These are phyloP conservation scores for Hedya salicella DNA, from an alignment of 2,888 invertebrate species.

Conservation along the genomic window DNA sequence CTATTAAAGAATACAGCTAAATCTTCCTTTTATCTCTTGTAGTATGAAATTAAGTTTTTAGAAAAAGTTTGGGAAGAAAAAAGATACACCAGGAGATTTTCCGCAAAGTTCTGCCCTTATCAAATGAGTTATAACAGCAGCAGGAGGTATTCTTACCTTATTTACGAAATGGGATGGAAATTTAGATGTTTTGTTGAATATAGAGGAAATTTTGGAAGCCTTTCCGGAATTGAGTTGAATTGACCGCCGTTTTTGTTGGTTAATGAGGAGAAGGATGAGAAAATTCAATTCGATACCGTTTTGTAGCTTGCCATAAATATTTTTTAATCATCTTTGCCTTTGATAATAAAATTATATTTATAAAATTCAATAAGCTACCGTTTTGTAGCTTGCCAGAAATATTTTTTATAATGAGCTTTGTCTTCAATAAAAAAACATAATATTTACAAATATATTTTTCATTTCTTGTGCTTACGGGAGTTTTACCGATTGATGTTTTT, in stretches of 20 bases:
- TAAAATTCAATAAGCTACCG: too few relatives aligned
- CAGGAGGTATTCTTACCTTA: constrained; percentile 15
- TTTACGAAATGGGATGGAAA: constrained; percentile 12
- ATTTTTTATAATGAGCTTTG: too few relatives aligned
- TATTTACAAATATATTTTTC: too few relatives aligned
- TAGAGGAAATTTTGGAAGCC: not conserved
- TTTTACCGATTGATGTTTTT: too few relatives aligned
- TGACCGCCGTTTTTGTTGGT: not conserved
- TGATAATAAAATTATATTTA: too few relatives aligned
- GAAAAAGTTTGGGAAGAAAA: constrained; percentile 8
- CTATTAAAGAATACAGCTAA: not conserved
- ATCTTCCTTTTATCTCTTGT: not conserved
- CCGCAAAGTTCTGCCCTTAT: constrained; percentile 17
- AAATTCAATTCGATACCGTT: too few relatives aligned
- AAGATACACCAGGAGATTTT: constrained; percentile 21
- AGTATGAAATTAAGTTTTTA: constrained; percentile 21
- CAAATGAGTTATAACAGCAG: constrained; percentile 28
- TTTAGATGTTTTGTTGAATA: constrained; percentile 16
- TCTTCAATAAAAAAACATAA: too few relatives aligned
- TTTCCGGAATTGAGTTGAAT: not conserved
- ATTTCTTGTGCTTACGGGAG: too few relatives aligned
- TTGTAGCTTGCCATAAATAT: not conserved
- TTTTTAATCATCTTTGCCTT: too few relatives aligned
- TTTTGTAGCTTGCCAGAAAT: too few relatives aligned
- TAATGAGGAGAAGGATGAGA: not conserved